Evolutionary conservation across 2,888 invertebrate genomes (phyloP).

Genomic region (Crocallis elinguaria): DNA sequence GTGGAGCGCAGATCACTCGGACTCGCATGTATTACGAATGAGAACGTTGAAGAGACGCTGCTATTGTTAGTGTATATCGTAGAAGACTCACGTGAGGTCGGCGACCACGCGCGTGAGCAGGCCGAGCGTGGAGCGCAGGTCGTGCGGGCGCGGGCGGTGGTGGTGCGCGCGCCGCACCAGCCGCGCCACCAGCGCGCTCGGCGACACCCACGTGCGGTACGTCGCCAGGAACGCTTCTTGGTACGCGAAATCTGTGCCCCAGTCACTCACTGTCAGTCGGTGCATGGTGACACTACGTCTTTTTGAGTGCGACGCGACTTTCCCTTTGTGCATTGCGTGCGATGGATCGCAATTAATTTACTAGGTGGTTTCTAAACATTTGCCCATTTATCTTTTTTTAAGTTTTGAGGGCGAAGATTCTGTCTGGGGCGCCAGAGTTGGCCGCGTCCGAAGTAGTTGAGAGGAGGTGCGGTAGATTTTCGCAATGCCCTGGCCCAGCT

Average conservation of each 20-base stretch:
- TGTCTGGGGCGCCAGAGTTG: too few relatives aligned
- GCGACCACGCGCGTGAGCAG: conserved; percentile 97
- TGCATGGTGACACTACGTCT: conserved; percentile 20
- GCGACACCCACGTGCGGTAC: conserved; percentile 97
- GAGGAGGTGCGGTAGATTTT: too few relatives aligned
- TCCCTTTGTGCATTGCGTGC: neutral
- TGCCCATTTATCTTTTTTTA: too few relatives aligned
- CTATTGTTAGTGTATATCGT: neutral
- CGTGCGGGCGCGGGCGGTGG: conserved; percentile 85
- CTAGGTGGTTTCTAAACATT: too few relatives aligned
- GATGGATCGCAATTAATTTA: too few relatives aligned
- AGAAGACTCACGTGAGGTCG: conserved; percentile 94
- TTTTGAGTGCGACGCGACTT: conserved; percentile 24
- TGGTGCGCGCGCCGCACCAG: conserved; percentile 90
- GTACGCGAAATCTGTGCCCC: conserved; percentile 91
- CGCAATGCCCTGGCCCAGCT: too few relatives aligned
- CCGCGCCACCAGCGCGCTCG: conserved; percentile 93
- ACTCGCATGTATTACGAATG: too few relatives aligned
- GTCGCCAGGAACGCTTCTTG: conserved; percentile 99
- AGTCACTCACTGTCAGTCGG: too few relatives aligned
- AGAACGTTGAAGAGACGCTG: neutral
- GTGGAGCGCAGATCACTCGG: conserved; percentile 71
- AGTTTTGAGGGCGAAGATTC: too few relatives aligned
- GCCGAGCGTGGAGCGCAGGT: conserved; percentile 95
- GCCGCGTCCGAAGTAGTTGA: too few relatives aligned